Conservation (phyloP, 2,797 vertebrate species). For the Odontamblyopus lacepedii region DNA sequence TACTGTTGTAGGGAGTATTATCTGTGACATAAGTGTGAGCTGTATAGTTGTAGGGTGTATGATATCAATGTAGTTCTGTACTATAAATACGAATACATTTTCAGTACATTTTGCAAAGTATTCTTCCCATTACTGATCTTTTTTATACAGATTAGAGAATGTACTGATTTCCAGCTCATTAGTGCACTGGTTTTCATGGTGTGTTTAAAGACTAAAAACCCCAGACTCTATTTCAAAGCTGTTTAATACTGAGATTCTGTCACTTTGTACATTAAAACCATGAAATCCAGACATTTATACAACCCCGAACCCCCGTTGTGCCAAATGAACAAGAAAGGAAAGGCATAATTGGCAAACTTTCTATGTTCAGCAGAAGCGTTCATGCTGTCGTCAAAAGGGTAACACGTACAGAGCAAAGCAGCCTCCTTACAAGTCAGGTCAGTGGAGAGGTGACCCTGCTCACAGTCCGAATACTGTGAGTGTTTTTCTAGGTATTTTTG, state of each 20-base stretch:
- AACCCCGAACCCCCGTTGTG: slow-evolving; percentile 35
- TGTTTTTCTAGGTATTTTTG: too few species aligned
- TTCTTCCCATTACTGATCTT: not conserved
- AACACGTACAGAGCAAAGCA: too few species aligned
- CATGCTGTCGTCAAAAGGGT: too few species aligned
- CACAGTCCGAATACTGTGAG: too few species aligned
- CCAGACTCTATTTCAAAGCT: slow-evolving; percentile 48
- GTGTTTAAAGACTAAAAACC: slow-evolving; percentile 27
- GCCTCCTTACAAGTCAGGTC: too few species aligned
- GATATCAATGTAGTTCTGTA: too few species aligned
- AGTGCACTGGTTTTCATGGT: slow-evolving; percentile 31
- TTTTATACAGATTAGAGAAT: slow-evolving; percentile 14
- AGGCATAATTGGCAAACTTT: slow-evolving; percentile 49
- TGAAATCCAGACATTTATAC: slow-evolving; percentile 22
- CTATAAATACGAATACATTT: too few species aligned
- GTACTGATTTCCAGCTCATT: slow-evolving; percentile 48
- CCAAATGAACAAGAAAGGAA: slow-evolving; percentile 43
- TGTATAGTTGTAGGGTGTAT: too few species aligned
- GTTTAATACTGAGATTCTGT: slow-evolving; percentile 39
- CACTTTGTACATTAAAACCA: slow-evolving; percentile 45
- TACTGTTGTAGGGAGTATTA: too few species aligned
- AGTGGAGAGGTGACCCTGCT: too few species aligned
- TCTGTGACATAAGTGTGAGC: too few species aligned
- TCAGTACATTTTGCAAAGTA: too few species aligned
- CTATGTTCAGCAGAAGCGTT: slow-evolving; percentile 22